A percentile compares a stretch with the other conserved stretches of the same genome.
These are phyloP conservation scores for Cheilosia pagana DNA, from an alignment of 2,888 invertebrate species.

Conservation along the genomic window DNA sequence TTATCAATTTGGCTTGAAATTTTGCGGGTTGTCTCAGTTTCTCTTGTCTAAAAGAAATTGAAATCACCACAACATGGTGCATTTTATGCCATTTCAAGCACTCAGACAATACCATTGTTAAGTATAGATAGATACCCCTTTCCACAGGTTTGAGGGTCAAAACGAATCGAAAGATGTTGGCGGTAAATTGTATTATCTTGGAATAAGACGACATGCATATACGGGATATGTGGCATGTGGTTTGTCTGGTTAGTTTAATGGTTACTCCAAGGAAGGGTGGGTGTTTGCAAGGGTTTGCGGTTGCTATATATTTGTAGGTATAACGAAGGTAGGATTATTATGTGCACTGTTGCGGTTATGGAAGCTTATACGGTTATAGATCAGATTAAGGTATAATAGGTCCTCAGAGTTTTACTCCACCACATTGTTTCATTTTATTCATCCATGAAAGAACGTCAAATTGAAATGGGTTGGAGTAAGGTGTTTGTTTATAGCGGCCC, in stretches of 20 bases:
- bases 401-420: too few species aligned
- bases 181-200: constrained; percentile 47
- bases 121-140: constrained; percentile 6
- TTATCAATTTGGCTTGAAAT: constrained; percentile 39
- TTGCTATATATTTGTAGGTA: constrained; percentile 6
- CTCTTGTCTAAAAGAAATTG: constrained; percentile 59
- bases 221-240: constrained; percentile 41
- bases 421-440: too few species aligned
- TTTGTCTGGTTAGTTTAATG: constrained; percentile 26
- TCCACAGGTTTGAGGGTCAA: constrained; percentile 14
- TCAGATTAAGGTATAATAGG: constrained; percentile 8
- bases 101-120: constrained; percentile 34
- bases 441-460: too few species aligned
- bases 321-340: constrained; percentile 19
- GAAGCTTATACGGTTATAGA: not conserved
- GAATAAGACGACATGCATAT: constrained; percentile 20
- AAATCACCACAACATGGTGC: constrained; percentile 58
- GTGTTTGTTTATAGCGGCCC: too few species aligned
- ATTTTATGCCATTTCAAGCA: constrained; percentile 63
- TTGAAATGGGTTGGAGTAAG: too few species aligned
- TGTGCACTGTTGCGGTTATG: constrained; percentile 25
- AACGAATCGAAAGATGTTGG: constrained; percentile 8
- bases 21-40: constrained; percentile 48
- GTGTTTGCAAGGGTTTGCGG: constrained; percentile 15
- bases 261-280: constrained; percentile 20